Base-by-base conservation (phyloP, 2,888 invertebrate species). In the Epinotia nisella region DNA sequence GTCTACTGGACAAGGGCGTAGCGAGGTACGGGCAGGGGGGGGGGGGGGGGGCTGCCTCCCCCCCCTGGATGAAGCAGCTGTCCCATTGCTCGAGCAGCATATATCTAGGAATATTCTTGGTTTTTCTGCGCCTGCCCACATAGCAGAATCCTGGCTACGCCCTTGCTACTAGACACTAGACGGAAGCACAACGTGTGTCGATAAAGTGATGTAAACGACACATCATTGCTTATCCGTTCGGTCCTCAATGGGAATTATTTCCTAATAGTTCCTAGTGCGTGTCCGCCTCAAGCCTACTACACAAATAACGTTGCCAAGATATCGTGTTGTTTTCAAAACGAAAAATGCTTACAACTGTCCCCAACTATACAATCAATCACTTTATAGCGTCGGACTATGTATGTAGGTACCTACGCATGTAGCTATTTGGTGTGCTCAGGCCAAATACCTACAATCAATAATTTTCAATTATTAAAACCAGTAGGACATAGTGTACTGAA, bases 371-470 rank as follows among this genome's bases (percentile, higher is more conserved):
- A 35, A 35, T 35, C 35, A 35, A 35, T 41, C 13, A 41, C 41
- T 2, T 41, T 15, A 45, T 45, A 45, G 45, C 45, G 45, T 15
- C 45, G 15, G 13, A 45, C 15, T 45, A 45, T 45, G 45, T 45
- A 45, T 5, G 41, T 41, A 41, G 0, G 45, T 45, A 35, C 35
- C 35, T 35, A 35, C 35, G 9, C 35, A 15, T 45, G 41, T 45
- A 49, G 49, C 49, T 49, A 49, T 10, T 24, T 1, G 24, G 41
- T 17, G 19, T 41, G 19, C 11, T 60, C 41, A 13, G 15, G 9
- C 11, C 29, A 17, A 51, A 51, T 64, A 19, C 64, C 21, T 58
- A 58, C 64, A 64, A 71, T 71, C 53, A 66, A 29, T 60, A 66
- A 51, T 21, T 17, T 65, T 9, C 51, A 35, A 35, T 53, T 24